Percentiles rank a stretch among this genome's conserved stretches.
Conservation (phyloP, 2,113 vertebrate genomes). For the Acanthochromis polyacanthus region DNA sequence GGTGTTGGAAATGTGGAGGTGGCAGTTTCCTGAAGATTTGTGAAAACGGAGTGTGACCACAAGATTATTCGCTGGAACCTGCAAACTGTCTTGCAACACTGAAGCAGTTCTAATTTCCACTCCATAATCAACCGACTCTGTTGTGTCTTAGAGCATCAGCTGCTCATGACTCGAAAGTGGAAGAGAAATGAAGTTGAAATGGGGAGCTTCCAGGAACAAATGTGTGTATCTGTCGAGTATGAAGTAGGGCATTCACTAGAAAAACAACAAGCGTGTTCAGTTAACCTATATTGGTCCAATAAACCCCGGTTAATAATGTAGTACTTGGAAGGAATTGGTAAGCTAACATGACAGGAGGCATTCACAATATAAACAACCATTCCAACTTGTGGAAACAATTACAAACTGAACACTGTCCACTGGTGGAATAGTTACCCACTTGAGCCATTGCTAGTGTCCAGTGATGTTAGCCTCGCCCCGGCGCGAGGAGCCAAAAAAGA, state of each 20-base stretch:
- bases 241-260: slow-evolving; percentile 50
- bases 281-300: slow-evolving; percentile 50
- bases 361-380: slow-evolving; percentile 48
- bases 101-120: slow-evolving; percentile 1
- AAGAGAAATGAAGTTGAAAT: slow-evolving; percentile 28
- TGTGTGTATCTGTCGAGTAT: slow-evolving; percentile 33
- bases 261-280: slow-evolving; percentile 48
- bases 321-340: slow-evolving; percentile 52
- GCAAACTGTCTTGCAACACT: slow-evolving; percentile 15
- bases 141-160: slow-evolving; percentile 30
- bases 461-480: slow-evolving; percentile 74
- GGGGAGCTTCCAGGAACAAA: slow-evolving; percentile 57
- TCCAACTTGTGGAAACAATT: slow-evolving; percentile 63
- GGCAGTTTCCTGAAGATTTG: not conserved
- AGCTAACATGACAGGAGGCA: slow-evolving; percentile 62
- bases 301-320: slow-evolving; percentile 58
- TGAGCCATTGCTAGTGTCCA: slow-evolving; percentile 72
- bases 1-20: slow-evolving; percentile 23
- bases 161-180: slow-evolving; percentile 21
- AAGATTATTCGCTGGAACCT: slow-evolving; percentile 27
- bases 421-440: slow-evolving; percentile 68
- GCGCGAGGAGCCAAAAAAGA: slow-evolving; percentile 58
- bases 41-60: slow-evolving; percentile 20
- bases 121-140: slow-evolving; percentile 8
- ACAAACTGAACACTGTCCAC: slow-evolving; percentile 57